These are phyloP conservation scores for Notamacropus eugenii DNA, from an alignment of 2,797 vertebrate genomes.

Conservation along the genomic window DNA sequence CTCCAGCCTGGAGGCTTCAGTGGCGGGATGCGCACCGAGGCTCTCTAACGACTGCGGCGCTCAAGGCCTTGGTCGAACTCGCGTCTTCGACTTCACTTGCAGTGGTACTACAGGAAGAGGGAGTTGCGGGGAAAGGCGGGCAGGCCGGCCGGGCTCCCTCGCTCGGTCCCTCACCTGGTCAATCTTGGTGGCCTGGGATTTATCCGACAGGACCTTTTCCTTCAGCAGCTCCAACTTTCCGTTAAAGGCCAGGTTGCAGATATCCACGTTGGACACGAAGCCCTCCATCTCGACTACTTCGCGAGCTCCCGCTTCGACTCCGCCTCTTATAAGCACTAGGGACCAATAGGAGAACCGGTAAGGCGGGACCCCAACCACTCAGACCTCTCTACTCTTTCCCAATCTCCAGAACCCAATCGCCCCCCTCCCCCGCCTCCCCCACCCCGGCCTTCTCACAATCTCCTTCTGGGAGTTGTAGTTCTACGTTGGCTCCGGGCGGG, in stretches of 20 bases:
- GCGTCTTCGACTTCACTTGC: background rate
- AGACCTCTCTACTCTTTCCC: background rate
- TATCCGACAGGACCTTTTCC: constrained; percentile 88
- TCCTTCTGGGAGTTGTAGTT: constrained; percentile 83
- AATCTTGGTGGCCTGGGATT: constrained; percentile 88
- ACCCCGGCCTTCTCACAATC: background rate
- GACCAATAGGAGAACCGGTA: constrained; percentile 55
- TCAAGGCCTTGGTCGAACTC: background rate
- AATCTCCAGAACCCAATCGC: constrained; percentile 38
- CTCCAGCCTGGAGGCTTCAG: no score
- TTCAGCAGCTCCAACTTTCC: constrained; percentile 91
- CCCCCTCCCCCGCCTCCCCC: background rate
- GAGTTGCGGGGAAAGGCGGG: background rate
- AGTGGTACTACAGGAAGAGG: background rate
- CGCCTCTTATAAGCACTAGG: background rate
- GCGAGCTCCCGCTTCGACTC: background rate
- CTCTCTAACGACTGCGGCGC: background rate
- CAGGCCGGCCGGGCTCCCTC: background rate
- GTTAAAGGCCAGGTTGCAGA: constrained; percentile 93
- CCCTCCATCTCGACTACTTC: constrained; percentile 84
- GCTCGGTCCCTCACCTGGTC: constrained; percentile 90
- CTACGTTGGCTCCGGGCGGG: background rate
- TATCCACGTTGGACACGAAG: constrained; percentile 90
- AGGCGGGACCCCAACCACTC: fast-evolving
- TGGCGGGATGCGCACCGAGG: background rate